Evolutionary conservation across 2,113 vertebrate species (phyloP).

Genomic region (Pelusios castaneus): DNA sequence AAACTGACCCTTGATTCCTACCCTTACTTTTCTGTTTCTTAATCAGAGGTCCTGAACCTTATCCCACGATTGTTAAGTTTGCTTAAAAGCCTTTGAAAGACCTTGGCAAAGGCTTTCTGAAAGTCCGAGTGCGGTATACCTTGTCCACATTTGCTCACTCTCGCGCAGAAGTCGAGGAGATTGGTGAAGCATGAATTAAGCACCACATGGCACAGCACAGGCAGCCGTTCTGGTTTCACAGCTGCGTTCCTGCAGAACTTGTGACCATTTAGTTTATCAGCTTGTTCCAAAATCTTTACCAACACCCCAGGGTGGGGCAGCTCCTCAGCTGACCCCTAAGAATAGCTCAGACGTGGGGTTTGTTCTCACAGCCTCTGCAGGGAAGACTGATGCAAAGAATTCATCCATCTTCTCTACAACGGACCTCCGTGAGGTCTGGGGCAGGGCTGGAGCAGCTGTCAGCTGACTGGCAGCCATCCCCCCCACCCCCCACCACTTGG

Average conservation of each 20-base stretch:
- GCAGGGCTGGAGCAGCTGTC: too few relatives aligned
- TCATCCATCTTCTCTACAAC: too few relatives aligned
- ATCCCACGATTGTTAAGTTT: not conserved
- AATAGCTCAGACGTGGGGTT: too few relatives aligned
- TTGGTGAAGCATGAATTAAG: not conserved
- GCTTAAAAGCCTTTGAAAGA: not conserved
- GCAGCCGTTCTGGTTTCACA: not conserved
- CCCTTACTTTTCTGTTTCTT: too few relatives aligned
- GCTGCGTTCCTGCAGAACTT: not conserved
- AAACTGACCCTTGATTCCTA: too few relatives aligned
- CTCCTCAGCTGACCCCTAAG: not conserved
- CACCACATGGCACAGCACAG: not conserved
- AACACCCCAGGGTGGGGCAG: not conserved
- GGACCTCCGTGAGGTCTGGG: too few relatives aligned
- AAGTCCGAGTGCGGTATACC: too few relatives aligned
- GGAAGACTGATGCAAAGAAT: too few relatives aligned
- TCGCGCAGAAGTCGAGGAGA: not conserved
- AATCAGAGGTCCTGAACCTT: not conserved
- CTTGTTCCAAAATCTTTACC: not conserved
- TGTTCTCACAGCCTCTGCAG: too few relatives aligned
- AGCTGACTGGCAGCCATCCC: too few relatives aligned
- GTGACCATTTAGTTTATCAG: not conserved
- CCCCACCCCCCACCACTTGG: too few relatives aligned
- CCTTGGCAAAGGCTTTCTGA: too few relatives aligned
- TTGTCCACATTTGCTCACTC: not conserved